Conservation (phyloP, 2,888 invertebrate genomes). For the Torymus texanus region DNA sequence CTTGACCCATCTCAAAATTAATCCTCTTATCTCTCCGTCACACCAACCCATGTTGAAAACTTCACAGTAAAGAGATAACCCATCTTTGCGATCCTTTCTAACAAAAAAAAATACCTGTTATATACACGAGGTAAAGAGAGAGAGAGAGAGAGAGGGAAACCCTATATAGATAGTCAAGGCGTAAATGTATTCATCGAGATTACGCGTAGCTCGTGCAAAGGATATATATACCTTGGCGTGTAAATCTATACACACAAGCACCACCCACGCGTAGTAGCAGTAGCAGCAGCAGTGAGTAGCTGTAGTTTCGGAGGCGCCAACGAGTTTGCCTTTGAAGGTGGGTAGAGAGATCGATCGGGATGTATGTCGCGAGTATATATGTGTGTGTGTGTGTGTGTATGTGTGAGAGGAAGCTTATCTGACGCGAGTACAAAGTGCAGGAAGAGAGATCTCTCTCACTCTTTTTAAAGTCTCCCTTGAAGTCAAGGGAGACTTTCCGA, state of each 20-base stretch:
- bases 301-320: too few species aligned
- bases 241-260: neutral
- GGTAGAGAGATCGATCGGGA: too few species aligned
- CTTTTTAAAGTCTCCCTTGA: too few species aligned
- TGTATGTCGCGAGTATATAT: too few species aligned
- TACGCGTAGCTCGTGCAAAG: neutral
- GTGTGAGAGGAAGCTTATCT: too few species aligned
- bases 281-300: too few species aligned
- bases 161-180: neutral
- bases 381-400: too few species aligned
- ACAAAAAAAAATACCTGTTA: neutral
- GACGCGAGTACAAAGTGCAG: too few species aligned
- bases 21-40: conserved; percentile 22
- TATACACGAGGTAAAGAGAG: neutral
- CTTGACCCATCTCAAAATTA: conserved; percentile 10
- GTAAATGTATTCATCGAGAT: conserved; percentile 28
- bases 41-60: neutral
- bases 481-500: too few species aligned
- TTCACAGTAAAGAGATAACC: neutral
- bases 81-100: neutral
- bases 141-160: neutral
- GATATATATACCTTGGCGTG: neutral
- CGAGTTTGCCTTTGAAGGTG: too few species aligned
- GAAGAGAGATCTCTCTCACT: too few species aligned
- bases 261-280: neutral